Conservation (phyloP, 2,113 vertebrate species). For the Lampris megalopsis region DNA sequence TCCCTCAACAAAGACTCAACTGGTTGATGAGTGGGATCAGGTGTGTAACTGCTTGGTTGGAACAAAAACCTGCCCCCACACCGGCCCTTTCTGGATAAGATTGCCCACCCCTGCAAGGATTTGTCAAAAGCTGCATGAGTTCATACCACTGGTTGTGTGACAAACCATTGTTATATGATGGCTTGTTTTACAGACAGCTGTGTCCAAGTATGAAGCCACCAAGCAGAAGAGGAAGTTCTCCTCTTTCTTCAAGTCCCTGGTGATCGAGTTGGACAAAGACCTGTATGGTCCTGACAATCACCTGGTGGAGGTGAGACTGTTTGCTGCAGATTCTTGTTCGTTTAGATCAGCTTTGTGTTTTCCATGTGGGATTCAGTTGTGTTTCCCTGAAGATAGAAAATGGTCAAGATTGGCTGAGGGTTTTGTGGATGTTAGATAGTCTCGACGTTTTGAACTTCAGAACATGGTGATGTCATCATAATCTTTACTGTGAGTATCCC, state of each 20-base stretch:
- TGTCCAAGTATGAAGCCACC: constrained; percentile 98
- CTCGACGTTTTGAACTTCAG: too few species aligned
- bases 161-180: neutral
- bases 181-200: constrained; percentile 87
- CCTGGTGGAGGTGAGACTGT: constrained; percentile 92
- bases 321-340: neutral
- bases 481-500: too few species aligned
- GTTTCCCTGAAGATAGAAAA: too few species aligned
- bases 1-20: too few species aligned
- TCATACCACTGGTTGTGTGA: neutral
- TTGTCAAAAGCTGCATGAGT: neutral
- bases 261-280: constrained; percentile 99
- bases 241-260: constrained; percentile 99
- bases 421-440: too few species aligned
- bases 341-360: neutral
- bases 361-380: neutral
- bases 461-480: too few species aligned
- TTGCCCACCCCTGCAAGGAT: neutral
- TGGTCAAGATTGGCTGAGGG: too few species aligned
- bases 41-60: too few species aligned
- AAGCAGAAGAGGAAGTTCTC: constrained; percentile 99
- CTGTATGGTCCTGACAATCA: constrained; percentile 99
- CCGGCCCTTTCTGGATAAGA: neutral
- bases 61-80: too few species aligned
- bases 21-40: too few species aligned